Evolutionary conservation across 35 echinoderm and acorn worm genomes (phyloP), one percentile per base, ranked within the genome.

Genomic region (Apostichopus californicus): DNA sequence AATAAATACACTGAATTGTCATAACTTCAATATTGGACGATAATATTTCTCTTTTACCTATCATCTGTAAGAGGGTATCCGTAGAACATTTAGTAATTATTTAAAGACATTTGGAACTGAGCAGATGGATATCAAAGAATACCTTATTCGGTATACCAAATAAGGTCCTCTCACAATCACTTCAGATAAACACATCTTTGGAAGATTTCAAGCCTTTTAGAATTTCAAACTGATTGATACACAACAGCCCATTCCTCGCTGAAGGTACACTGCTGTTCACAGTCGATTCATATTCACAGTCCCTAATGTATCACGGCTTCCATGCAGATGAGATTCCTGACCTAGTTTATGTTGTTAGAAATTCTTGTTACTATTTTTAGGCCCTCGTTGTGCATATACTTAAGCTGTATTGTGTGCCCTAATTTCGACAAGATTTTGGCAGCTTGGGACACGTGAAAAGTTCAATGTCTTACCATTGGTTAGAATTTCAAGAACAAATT

Each of bases 301-400:
- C 64, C 64, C 64, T 68, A 68, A 68, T 68, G 64, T 68, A 68
- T 68, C 64, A 68, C 64, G 64, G 64, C 64, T 11, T 68, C 64
- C 64, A 68, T 68, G 11, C 64, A 9, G 18, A 68, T 68, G 64
- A 68, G 64, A 68, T 68, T 68, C 64, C 64, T 68, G 64, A 68
- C 64, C 64, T 68, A 68, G 64, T 68, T 68, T 68, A 68, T 68
- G 64, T 68, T 68, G 64, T 68, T 68, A 68, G 64, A 68, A 68
- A 68, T 68, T 68, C 9, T 18, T 68, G 64, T 68, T 68, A 18
- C 64, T 68, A 68, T 68, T 68, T 68, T 68, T 68, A 68, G 64
- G 11, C 64, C 64, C 64, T 18, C 11, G 64, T 11, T 68, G 64
- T 68, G 64, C 64, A 68, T 68, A 68, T 68, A 46, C 34, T 46